A percentile compares a stretch with the other conserved stretches of the same genome.
phyloP scores from a whole-genome alignment of 37 sponge, comb jelly and placozoan genomes.

The Eunapius fragilis region DNA sequence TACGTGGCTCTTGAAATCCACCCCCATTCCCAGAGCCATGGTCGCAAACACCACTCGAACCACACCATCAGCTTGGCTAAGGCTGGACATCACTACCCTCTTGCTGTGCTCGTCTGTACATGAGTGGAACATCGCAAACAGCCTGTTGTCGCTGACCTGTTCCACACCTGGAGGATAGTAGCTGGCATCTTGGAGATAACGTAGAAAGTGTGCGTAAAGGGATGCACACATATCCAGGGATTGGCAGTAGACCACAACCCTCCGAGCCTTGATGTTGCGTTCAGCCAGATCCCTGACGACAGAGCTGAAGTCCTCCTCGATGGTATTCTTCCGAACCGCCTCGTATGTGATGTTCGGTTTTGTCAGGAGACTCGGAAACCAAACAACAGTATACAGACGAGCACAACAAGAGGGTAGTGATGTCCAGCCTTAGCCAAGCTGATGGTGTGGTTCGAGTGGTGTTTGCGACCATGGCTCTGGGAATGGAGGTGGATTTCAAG shows the following conservation, averaged over 20 bases:
- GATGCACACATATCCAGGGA: constrained; percentile 46
- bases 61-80: constrained; percentile 31
- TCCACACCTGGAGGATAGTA: constrained; percentile 47
- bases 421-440: constrained; percentile 24
- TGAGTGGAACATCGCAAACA: constrained; percentile 57
- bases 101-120: constrained; percentile 37
- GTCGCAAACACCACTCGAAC: constrained; percentile 70
- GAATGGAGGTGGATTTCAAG: constrained; percentile 47
- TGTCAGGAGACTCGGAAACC: too few relatives aligned
- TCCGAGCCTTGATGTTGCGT: constrained; percentile 12
- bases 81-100: constrained; percentile 23
- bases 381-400: constrained; percentile 8
- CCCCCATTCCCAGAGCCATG: constrained; percentile 57
- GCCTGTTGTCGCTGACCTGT: constrained; percentile 37
- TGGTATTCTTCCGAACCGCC: too few relatives aligned
- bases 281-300: neutral
- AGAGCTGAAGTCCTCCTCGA: too few relatives aligned
- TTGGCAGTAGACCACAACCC: constrained; percentile 53
- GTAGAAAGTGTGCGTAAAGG: constrained; percentile 30
- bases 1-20: constrained; percentile 12
- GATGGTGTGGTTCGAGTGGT: constrained; percentile 59
- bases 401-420: constrained; percentile 35
- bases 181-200: constrained; percentile 16
- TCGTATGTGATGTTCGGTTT: too few relatives aligned
- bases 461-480: constrained; percentile 69